These are phyloP conservation scores for Alethe castanea DNA, from an alignment of 2,113 vertebrate genomes.

Conservation along the genomic window DNA sequence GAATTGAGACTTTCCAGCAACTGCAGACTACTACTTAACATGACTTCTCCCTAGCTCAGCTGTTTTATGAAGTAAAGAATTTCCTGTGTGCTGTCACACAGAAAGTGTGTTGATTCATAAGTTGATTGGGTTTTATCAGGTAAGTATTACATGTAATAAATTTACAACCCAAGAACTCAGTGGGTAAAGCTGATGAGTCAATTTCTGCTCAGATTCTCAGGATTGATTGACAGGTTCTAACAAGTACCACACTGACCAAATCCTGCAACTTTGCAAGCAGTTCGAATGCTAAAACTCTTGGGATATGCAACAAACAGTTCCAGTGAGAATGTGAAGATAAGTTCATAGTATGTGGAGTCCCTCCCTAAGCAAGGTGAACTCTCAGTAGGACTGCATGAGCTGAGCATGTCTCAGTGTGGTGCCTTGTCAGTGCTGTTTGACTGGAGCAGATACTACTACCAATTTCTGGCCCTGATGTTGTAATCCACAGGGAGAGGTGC, in stretches of 20 bases:
- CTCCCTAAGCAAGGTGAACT: not conserved
- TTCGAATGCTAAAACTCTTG: not conserved
- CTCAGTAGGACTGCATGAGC: not conserved
- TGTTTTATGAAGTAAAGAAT: not conserved
- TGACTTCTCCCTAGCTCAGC: not conserved
- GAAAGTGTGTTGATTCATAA: not conserved
- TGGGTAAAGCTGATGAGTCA: not conserved
- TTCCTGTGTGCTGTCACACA: not conserved
- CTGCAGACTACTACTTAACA: not conserved
- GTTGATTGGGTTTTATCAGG: not conserved
- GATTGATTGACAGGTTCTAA: not conserved
- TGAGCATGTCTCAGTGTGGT: not conserved
- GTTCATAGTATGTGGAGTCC: not conserved
- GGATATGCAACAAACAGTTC: not conserved
- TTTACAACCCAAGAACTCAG: not conserved
- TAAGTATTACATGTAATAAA: not conserved
- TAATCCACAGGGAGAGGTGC: not conserved
- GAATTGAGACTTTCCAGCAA: not conserved
- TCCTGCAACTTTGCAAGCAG: not conserved
- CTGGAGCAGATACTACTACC: not conserved
- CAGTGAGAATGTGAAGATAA: not conserved
- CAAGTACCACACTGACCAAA: not conserved
- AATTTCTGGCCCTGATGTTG: rapidly evolving
- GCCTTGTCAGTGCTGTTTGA: not conserved
- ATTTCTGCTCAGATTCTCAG: not conserved